Percentiles rank a stretch among this genome's conserved stretches.
Conservation (phyloP, 1,140 invertebrate species). For the Eriocheir sinensis region DNA sequence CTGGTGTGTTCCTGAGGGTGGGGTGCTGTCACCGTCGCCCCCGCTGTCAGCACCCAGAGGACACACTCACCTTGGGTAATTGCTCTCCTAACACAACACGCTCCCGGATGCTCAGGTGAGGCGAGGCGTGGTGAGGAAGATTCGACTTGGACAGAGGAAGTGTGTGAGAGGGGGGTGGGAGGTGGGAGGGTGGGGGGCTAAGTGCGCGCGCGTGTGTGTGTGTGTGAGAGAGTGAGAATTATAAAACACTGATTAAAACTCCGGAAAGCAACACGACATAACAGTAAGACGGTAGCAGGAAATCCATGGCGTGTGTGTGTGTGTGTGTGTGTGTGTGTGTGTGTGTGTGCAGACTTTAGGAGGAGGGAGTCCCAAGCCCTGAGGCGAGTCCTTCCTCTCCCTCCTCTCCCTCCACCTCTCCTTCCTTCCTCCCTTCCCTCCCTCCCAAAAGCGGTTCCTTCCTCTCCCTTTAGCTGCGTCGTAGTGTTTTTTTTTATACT, state of each 20-base stretch:
- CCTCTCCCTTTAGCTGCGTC: no score
- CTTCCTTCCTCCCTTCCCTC: neutral
- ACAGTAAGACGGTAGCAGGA: neutral
- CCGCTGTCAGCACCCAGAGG: neutral
- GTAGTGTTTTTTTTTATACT: no score
- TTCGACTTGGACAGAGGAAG: no score
- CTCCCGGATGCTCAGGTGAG: conserved; percentile 8
- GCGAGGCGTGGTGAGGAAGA: neutral
- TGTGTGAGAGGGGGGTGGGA: neutral
- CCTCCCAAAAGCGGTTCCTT: neutral
- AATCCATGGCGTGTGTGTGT: no score
- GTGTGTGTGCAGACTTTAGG: neutral
- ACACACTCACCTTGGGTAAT: conserved; percentile 5
- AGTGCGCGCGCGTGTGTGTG: no score
- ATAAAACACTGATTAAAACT: neutral
- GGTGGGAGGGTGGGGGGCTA: neutral
- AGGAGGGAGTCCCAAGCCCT: neutral
- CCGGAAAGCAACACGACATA: neutral
- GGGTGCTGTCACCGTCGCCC: no score
- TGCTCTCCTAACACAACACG: neutral
- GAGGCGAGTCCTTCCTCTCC: neutral
- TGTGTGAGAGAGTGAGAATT: neutral
- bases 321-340: conserved; percentile 18
- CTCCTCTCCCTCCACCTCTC: neutral
- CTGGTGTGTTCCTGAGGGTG: neutral